Conservation (phyloP, 2,797 vertebrate genomes). For the Eidolon dupreanum region DNA sequence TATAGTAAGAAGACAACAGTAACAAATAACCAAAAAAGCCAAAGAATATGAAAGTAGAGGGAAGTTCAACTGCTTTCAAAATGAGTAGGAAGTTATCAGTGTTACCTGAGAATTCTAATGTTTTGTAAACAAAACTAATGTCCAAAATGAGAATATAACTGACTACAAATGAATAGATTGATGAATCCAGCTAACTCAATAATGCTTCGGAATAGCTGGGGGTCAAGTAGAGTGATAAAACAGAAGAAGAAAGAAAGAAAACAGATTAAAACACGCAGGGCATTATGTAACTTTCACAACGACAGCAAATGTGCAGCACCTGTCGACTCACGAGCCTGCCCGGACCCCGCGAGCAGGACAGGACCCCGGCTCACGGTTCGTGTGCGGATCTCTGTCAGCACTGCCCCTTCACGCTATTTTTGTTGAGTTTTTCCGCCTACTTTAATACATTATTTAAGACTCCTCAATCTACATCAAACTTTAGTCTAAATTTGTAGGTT, state of each 20-base stretch:
- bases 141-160: background rate
- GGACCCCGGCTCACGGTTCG: background rate
- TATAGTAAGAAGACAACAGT: background rate
- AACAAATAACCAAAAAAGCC: background rate
- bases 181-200: background rate
- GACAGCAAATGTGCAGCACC: background rate
- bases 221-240: background rate
- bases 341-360: background rate
- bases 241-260: background rate
- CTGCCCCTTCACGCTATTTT: background rate
- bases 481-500: background rate
- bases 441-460: background rate
- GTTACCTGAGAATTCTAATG: background rate
- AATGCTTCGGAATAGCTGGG: background rate
- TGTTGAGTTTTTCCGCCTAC: background rate
- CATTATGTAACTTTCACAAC: background rate
- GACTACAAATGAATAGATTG: background rate
- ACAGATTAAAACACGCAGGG: background rate
- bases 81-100: background rate
- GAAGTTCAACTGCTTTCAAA: background rate
- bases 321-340: background rate
- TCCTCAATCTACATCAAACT: background rate
- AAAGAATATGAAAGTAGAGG: background rate
- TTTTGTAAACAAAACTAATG: background rate
- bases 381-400: background rate